phyloP scores from a whole-genome alignment of 2,113 vertebrate species.

The Bubo blakistoni region DNA sequence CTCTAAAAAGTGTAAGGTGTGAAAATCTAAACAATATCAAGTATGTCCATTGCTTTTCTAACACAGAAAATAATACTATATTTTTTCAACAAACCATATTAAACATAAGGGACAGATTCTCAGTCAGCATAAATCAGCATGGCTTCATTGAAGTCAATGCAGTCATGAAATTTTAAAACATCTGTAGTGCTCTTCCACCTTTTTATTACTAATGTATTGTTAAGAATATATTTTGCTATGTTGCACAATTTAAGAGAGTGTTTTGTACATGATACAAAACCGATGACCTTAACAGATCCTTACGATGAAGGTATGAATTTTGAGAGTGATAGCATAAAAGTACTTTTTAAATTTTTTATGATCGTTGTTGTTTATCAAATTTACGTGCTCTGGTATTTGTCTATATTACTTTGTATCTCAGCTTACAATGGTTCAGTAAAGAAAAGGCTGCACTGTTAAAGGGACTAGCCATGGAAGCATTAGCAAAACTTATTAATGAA shows the following conservation, averaged over 20 bases:
- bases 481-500: background rate
- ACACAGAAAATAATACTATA: background rate
- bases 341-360: background rate
- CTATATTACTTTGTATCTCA: background rate
- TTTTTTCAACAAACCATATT: background rate
- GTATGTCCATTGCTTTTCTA: background rate
- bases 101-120: background rate
- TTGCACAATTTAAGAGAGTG: background rate
- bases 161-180: background rate
- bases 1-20: background rate
- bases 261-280: background rate
- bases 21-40: background rate
- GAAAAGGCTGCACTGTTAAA: background rate
- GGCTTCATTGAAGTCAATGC: background rate
- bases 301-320: background rate
- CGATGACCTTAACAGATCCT: background rate
- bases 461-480: background rate
- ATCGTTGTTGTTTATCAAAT: background rate
- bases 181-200: background rate
- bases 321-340: background rate
- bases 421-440: background rate
- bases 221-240: background rate
- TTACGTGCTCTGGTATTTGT: background rate
- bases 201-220: background rate
- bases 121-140: background rate